Evolutionary conservation across 2,888 invertebrate species (phyloP).

Genomic region (Drosophila antonietae): DNA sequence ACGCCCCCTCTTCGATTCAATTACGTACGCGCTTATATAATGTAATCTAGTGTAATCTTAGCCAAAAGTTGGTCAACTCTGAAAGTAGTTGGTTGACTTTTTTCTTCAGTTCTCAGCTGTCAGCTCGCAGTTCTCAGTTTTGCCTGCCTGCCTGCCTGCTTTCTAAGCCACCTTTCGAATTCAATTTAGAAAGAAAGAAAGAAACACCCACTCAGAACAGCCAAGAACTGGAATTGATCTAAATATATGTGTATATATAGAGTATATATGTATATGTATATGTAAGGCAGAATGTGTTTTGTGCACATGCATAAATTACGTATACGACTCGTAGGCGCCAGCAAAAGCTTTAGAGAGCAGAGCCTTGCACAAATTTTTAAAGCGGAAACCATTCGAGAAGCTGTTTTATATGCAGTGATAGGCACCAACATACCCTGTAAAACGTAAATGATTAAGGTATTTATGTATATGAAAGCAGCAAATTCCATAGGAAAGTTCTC

Average conservation of each 20-base stretch:
- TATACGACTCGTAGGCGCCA: slow-evolving; percentile 60
- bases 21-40: slow-evolving; percentile 63
- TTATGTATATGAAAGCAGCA: too few species aligned
- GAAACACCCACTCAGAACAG: slow-evolving; percentile 50
- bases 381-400: background rate
- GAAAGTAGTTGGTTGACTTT: slow-evolving; percentile 75
- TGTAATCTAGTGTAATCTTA: slow-evolving; percentile 66
- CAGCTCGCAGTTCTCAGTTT: slow-evolving; percentile 43
- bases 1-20: slow-evolving; percentile 34
- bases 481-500: background rate
- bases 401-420: background rate
- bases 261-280: slow-evolving; percentile 9
- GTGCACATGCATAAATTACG: slow-evolving; percentile 78
- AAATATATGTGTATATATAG: slow-evolving; percentile 50
- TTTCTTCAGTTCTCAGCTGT: background rate
- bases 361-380: slow-evolving; percentile 61
- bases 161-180: slow-evolving; percentile 72
- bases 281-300: slow-evolving; percentile 10
- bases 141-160: slow-evolving; percentile 26
- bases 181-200: slow-evolving; percentile 61
- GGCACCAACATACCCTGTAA: background rate
- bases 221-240: slow-evolving; percentile 69
- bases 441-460: background rate
- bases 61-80: slow-evolving; percentile 75
- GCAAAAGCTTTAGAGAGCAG: slow-evolving; percentile 16